Evolutionary conservation across 2,797 vertebrate genomes (phyloP), one percentile per base, ranked within the genome.

Genomic region (Acipenser ruthenus): DNA sequence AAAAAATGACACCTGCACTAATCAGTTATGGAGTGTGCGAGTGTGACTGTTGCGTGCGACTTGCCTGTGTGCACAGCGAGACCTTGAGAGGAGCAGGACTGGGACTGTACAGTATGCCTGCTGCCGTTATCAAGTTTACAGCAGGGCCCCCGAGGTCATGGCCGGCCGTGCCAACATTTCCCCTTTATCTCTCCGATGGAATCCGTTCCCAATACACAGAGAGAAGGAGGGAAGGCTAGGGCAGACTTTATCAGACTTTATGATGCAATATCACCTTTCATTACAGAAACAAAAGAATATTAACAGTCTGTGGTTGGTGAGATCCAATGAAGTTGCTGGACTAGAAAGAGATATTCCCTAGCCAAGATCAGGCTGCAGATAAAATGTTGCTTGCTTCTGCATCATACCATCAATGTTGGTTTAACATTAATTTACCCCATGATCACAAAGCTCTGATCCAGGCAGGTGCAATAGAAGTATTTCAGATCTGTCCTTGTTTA

Each of bases 101-200:
- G 10, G n/a, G 50, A 62, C 50, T n/a, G 23, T 6, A 61, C 60
- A 18, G 12, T 56, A 4, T 56, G 65, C 50, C 68, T 66, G 60
- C 65, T 12, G 37, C 48, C 37, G 23, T 65, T 65, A 65, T 65
- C 64, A 65, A 47, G 58, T 51, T 15, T 52, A 51, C 60, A 56
- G 48, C 5, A 52, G 13, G 66, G 64, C 15, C 58, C 50, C 65
- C 37, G 67, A 66, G 10, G 11, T 70, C 60, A 66, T 63, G 37
- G 37, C 49, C 13, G 37, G 62, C 60, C 11, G 6, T 8, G 50
- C 50, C 50, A 50, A 62, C 50, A 68, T 58, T 61, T 15, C 52
- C 52, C 13, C 62, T 49, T 55, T 65, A 68, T 68, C 63, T 60
- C 37, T 56, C 13, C 47, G 56, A n/a, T 50, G 63, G 64, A 67